Evolutionary conservation across 2,113 vertebrate species (phyloP), one percentile per base, ranked within the genome.

Genomic region (Terrapene triunguis): DNA sequence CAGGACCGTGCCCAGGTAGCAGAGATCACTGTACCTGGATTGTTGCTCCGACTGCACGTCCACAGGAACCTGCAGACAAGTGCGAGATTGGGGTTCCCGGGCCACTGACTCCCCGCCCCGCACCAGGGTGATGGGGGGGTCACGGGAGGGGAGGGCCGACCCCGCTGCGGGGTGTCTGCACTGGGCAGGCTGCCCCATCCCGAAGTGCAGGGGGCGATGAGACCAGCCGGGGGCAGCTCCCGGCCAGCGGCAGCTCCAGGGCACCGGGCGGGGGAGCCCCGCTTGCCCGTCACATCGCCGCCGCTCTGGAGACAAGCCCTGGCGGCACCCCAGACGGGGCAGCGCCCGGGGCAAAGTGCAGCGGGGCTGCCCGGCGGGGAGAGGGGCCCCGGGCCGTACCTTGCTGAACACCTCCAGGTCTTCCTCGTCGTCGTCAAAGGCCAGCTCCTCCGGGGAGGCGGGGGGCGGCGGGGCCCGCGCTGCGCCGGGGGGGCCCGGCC

Each of bases 321-420:
- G 57, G 57, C 57, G 57, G 57, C 59, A 29, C 59, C 29, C 3
- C 59, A 35, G 59, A 29, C 62, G 32, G 57, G 32, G 32, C 62
- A 35, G 32, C 62, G 32, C 62, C 59, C 14, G n/a, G n/a, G 72
- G 69, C n/a, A 22, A 24, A n/a, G 69, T 21, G n/a, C n/a, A 12
- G 69, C n/a, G 10, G n/a, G 25, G 22, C 22, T 59, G 48, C 11
- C 13, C 55, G 11, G 48, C 13, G 59, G 54, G 50, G 65, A 80
- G 53, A 55, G 25, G 44, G 47, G 4, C 51, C 35, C 94, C 51
- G n/a, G 38, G 84, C 89, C 85, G 90, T 97, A 98, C 98, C 98
- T 98, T 98, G 55, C 98, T 98, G 97, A 98, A 98, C 93, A 98
- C 98, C 98, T 98, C 98, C 96, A 98, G 97, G 84, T 98, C 98